Base-by-base conservation (phyloP, 2,888 invertebrate genomes). In the Rutpela maculata region DNA sequence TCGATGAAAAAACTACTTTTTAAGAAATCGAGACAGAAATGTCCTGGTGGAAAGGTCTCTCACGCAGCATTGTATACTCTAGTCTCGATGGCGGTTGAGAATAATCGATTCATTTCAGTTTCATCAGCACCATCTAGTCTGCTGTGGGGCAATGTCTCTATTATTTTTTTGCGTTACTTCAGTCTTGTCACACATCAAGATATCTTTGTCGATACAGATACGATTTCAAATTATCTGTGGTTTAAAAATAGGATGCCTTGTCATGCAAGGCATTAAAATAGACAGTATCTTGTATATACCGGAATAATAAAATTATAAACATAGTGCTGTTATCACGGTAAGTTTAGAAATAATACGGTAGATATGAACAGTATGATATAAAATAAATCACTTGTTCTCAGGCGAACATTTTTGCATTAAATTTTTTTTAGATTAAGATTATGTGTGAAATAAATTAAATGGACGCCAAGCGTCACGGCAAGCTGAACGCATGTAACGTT, bases 401-500 rank as follows among this genome's bases (percentile, higher is more conserved):
- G 63, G 63, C 31, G 5, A 38, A 63, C 63, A 63, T 63, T 38
- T 19, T 43, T 22, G 65, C 43, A 65, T 65, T 31, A 31, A 43
- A 18, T 43, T 43, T 60, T 70, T 60, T 70, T 60, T n/a, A n/a
- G 31, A 56, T 69, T 22, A 19, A 69, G 55, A 56, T 57, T 56
- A 57, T 17, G 35, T 57, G 57, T 70, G 55, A 55, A 70, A 31
- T 59, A 70, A 57, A 70, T 70, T 57, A 57, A 59, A 70, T 78
- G 75, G 68, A 78, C 77, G 76, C 74, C 59, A 11, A 72, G 76
- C 77, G 79, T 81, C 78, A 82, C 82, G 82, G 81, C 79, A 80
- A 78, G 81, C 75, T 82, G 81, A 82, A 74, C 81, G 78, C 82
- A 79, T 80, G 75, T 84, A 84, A 82, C 82, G 82, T 81, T 81